A percentile compares a stretch with the other conserved stretches of the same genome.
Conservation (phyloP, 1,140 invertebrate genomes). For the Antheraea pernyi region DNA sequence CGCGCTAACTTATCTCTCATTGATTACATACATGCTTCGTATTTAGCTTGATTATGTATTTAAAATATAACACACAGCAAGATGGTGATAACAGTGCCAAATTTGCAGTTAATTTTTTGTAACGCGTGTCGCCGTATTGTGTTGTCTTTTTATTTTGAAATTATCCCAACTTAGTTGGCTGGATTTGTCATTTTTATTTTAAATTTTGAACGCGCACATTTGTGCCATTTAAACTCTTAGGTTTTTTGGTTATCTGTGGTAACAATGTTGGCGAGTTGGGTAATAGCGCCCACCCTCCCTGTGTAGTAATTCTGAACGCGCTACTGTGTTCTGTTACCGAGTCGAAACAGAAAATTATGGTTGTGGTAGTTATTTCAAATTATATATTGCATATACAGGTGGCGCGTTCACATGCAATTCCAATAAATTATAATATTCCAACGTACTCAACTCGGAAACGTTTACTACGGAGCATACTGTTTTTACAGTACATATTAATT, state of each 20-base stretch:
- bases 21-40: constrained; percentile 10
- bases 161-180: constrained; percentile 68
- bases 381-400: constrained; percentile 63
- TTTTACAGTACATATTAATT: constrained; percentile 38
- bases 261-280: constrained; percentile 34
- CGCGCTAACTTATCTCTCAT: constrained; percentile 2
- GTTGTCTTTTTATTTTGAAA: constrained; percentile 47
- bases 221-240: constrained; percentile 31
- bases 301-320: constrained; percentile 32
- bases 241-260: constrained; percentile 26
- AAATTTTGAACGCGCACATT: constrained; percentile 37
- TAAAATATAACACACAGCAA: constrained; percentile 30
- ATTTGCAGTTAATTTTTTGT: constrained; percentile 24
- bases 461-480: constrained; percentile 31
- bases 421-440: constrained; percentile 23
- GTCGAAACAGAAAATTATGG: constrained; percentile 65
- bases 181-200: constrained; percentile 48
- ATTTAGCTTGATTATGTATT: not conserved
- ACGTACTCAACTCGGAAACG: constrained; percentile 30
- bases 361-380: constrained; percentile 77
- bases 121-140: constrained; percentile 52
- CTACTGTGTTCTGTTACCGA: constrained; percentile 64
- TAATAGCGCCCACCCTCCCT: constrained; percentile 27
- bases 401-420: constrained; percentile 47
- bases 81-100: constrained; percentile 44